phyloP scores from a whole-genome alignment of 2,113 vertebrate species.

The Micromys minutus region DNA sequence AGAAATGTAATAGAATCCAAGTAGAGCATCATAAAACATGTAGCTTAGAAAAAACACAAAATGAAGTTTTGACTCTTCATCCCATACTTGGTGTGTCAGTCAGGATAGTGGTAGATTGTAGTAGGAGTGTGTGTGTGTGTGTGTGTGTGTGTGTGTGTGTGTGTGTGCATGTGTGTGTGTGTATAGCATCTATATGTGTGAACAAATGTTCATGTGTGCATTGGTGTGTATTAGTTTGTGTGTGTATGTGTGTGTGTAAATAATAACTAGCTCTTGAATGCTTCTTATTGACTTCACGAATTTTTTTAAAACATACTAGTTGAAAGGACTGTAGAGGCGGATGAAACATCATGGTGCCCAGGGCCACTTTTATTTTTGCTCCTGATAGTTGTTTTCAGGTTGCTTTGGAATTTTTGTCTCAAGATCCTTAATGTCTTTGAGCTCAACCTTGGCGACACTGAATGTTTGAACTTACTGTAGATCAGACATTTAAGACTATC shows the following conservation, averaged over 20 bases:
- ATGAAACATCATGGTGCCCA: fast-evolving
- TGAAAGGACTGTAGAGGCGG: background rate
- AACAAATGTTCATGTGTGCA: background rate
- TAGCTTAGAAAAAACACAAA: background rate
- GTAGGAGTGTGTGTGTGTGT: background rate
- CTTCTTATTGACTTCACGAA: background rate
- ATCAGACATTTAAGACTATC: background rate
- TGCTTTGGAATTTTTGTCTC: background rate
- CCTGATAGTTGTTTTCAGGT: background rate
- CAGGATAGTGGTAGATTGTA: background rate
- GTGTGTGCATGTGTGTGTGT: background rate
- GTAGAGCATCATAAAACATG: background rate
- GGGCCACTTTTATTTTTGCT: background rate
- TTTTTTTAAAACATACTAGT: background rate
- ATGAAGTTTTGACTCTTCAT: background rate
- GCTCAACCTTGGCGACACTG: background rate
- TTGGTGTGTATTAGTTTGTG: background rate
- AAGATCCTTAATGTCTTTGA: background rate
- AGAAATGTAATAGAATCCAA: background rate
- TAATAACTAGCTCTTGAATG: background rate
- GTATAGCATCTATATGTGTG: background rate
- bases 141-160: background rate
- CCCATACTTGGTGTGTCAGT: background rate
- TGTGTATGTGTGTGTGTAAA: background rate
- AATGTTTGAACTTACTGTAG: background rate